A percentile compares a stretch with the other conserved stretches of the same genome.
Conservation (phyloP, 2,797 vertebrate genomes). For the Liparis tanakae region DNA sequence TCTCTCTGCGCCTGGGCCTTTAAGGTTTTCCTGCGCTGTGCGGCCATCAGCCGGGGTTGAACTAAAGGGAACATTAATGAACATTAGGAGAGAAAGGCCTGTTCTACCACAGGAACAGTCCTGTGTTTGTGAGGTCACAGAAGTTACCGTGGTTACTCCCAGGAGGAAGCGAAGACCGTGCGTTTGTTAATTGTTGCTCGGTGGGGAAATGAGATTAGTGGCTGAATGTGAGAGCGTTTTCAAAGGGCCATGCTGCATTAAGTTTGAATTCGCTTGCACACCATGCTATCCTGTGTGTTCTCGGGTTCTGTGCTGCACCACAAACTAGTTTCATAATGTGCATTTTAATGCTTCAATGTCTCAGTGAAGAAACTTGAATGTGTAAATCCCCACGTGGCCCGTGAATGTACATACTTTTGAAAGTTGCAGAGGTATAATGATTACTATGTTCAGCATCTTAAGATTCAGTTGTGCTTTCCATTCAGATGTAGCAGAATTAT, state of each 20-base stretch:
- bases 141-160: constrained; percentile 86
- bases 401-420: constrained; percentile 3
- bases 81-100: constrained; percentile 82
- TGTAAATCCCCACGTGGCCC: constrained; percentile 29
- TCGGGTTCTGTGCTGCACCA: constrained; percentile 46
- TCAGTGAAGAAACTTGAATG: constrained; percentile 24
- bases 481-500: no score
- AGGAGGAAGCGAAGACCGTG: constrained; percentile 82
- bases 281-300: constrained; percentile 58
- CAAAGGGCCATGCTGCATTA: constrained; percentile 80
- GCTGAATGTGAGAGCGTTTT: constrained; percentile 85
- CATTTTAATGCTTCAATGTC: constrained; percentile 40
- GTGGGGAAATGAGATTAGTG: constrained; percentile 87
- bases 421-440: no score
- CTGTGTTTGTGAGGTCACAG: constrained; percentile 86
- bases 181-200: constrained; percentile 85
- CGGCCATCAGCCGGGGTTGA: constrained; percentile 74
- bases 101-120: constrained; percentile 83
- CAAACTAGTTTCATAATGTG: constrained; percentile 54
- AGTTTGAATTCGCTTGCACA: constrained; percentile 70
- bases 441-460: no score
- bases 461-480: no score
- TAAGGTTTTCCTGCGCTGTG: constrained; percentile 65
- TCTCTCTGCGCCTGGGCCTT: constrained; percentile 71
- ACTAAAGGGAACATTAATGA: constrained; percentile 84